A percentile compares a stretch with the other conserved stretches of the same genome.
These are phyloP conservation scores for Kradibia gibbosae DNA, from an alignment of 1,140 invertebrate species.

Conservation along the genomic window DNA sequence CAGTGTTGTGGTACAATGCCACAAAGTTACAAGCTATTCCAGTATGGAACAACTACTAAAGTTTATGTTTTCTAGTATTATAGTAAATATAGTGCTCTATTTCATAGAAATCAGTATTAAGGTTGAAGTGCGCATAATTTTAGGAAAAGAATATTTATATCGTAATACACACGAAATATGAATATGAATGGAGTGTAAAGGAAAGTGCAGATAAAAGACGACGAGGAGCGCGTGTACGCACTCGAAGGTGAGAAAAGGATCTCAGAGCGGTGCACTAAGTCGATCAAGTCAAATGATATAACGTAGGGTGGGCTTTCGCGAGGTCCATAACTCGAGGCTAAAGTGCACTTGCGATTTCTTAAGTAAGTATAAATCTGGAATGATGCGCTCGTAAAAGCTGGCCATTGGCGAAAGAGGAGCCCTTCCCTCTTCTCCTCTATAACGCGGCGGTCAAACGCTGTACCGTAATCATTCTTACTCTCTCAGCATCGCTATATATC, in stretches of 20 bases:
- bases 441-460: too few relatives aligned
- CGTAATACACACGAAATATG: not conserved
- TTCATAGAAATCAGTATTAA: conserved; percentile 23
- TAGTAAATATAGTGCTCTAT: too few relatives aligned
- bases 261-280: not conserved
- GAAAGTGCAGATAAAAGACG: not conserved
- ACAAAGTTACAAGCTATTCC: not conserved
- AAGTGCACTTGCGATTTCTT: conserved; percentile 60
- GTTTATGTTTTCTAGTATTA: too few relatives aligned
- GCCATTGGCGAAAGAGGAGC: conserved; percentile 35
- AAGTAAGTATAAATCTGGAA: conserved; percentile 66
- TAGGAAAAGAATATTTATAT: not conserved
- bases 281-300: conserved; percentile 50
- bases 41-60: conserved; percentile 29
- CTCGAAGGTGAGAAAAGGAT: conserved; percentile 36
- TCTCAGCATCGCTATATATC: not conserved
- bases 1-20: not conserved
- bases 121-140: conserved; percentile 23
- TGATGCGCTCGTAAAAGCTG: conserved; percentile 64
- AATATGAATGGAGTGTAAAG: not conserved
- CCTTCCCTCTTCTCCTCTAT: not conserved
- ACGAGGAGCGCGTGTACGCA: not conserved
- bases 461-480: not conserved
- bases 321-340: conserved; percentile 50
- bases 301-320: conserved; percentile 43